Percentiles rank a stretch among this genome's conserved stretches.
Evolutionary conservation across 2,113 vertebrate genomes (phyloP).

Genomic region (Burhinus oedicnemus): DNA sequence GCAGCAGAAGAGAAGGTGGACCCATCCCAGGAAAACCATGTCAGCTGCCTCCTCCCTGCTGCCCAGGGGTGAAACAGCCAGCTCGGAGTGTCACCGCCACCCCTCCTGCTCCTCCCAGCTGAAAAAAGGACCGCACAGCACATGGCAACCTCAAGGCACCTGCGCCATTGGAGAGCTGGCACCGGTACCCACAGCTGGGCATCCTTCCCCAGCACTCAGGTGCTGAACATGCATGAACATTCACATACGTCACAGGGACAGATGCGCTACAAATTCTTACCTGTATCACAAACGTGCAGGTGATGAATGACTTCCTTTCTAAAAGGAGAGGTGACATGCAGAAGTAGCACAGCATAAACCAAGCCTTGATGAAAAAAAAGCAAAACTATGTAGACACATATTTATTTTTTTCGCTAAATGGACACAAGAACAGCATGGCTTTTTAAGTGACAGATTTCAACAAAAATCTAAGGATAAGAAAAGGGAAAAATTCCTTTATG

Average conservation of each 20-base stretch:
- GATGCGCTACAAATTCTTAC: background rate
- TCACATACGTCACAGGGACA: fast-evolving
- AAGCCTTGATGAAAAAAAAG: background rate
- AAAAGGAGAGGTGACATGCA: background rate
- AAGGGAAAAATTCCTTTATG: background rate
- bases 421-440: background rate
- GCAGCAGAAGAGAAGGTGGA: too few relatives aligned
- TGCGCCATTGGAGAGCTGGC: background rate
- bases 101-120: too few relatives aligned
- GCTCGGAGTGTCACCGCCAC: too few relatives aligned
- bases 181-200: background rate
- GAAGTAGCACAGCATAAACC: background rate
- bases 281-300: fast-evolving
- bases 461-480: background rate
- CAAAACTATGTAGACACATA: background rate
- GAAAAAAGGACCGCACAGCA: too few relatives aligned
- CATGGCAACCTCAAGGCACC: too few relatives aligned
- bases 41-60: too few relatives aligned
- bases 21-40: too few relatives aligned
- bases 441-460: background rate
- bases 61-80: too few relatives aligned
- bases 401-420: background rate
- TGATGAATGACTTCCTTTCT: fast-evolving
- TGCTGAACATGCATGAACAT: fast-evolving
- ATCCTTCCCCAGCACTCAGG: fast-evolving